Conservation (phyloP, 2,113 vertebrate genomes). For the Colius striatus region DNA sequence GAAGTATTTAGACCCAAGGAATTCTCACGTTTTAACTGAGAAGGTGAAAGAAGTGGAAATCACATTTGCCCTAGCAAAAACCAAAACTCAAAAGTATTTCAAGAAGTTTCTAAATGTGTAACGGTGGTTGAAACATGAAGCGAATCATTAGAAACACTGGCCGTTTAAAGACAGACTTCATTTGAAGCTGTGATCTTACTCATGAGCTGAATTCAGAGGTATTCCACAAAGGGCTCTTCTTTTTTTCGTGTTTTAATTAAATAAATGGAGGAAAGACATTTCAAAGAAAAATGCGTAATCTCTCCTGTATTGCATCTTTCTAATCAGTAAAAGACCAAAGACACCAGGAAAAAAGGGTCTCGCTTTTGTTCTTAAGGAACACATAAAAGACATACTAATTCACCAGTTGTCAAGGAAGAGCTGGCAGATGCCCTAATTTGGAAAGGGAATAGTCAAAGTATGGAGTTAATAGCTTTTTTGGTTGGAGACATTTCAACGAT, state of each 20-base stretch:
- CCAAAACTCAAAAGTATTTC: background rate
- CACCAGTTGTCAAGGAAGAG: background rate
- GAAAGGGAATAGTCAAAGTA: background rate
- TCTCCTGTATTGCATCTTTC: background rate
- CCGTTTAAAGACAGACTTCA: background rate
- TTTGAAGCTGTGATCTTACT: background rate
- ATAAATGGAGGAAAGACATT: background rate
- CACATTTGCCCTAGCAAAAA: background rate
- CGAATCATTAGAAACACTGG: background rate
- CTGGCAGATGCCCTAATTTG: background rate
- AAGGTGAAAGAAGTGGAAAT: background rate
- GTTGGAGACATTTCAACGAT: background rate
- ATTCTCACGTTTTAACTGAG: conserved; percentile 5
- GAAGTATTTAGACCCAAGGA: background rate
- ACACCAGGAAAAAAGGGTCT: background rate
- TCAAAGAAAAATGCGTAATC: background rate
- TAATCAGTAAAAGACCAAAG: conserved; percentile 7
- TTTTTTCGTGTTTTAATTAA: conserved; percentile 18
- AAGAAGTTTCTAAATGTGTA: background rate
- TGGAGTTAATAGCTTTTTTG: background rate
- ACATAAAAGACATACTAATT: background rate
- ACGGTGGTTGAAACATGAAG: background rate
- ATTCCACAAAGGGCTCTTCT: background rate
- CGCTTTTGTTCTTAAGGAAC: background rate
- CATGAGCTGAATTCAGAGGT: background rate